phyloP scores from a whole-genome alignment of 2,888 invertebrate species.

The Tinea pellionella region DNA sequence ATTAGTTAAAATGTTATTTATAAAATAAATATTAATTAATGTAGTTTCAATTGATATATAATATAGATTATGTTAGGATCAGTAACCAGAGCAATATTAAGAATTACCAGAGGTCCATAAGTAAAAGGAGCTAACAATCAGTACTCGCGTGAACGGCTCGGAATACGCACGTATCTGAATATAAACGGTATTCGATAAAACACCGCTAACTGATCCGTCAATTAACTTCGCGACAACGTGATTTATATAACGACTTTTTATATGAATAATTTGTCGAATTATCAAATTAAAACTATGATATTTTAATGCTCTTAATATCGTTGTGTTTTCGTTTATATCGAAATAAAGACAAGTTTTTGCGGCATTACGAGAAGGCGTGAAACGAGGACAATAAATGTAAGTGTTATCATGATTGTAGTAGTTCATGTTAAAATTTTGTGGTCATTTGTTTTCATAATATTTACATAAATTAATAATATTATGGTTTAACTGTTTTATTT shows the following conservation, averaged over 20 bases:
- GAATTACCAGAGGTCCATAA: constrained; percentile 18
- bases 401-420: constrained; percentile 17
- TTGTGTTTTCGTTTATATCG: neutral
- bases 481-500: neutral
- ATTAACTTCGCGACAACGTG: neutral
- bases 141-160: constrained; percentile 49
- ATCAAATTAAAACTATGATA: neutral
- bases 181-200: neutral
- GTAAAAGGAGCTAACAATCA: constrained; percentile 48
- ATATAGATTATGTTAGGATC: neutral
- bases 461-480: neutral
- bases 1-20: too few species aligned
- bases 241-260: neutral
- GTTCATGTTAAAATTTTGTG: neutral
- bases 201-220: neutral
- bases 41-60: neutral
- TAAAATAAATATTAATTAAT: too few species aligned
- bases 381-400: constrained; percentile 35
- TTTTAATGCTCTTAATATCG: neutral
- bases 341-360: constrained; percentile 20
- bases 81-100: constrained; percentile 9
- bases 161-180: constrained; percentile 34
- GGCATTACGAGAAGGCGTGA: constrained; percentile 23
- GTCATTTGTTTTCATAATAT: neutral
- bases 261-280: neutral